Conservation (phyloP, 2,113 vertebrate genomes). For the Rhinichthys klamathensis region DNA sequence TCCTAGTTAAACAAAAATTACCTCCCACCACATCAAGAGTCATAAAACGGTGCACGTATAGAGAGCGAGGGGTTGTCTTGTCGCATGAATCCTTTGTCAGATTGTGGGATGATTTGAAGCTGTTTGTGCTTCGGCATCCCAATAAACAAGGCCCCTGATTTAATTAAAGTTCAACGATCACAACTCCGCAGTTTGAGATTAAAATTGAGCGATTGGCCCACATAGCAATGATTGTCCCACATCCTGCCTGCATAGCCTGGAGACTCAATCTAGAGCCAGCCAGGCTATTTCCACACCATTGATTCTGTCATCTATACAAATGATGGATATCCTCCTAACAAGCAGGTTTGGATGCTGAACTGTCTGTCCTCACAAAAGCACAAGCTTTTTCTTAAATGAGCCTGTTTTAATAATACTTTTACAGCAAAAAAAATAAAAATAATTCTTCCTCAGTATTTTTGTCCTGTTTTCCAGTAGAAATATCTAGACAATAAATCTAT, state of each 20-base stretch:
- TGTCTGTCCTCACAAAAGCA: slow-evolving; percentile 45
- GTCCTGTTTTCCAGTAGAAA: too few relatives aligned
- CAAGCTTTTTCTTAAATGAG: slow-evolving; percentile 33
- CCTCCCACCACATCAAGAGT: slow-evolving; percentile 59
- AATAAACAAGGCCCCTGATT: slow-evolving; percentile 72
- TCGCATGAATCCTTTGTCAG: slow-evolving; percentile 50
- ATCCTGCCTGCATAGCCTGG: slow-evolving; percentile 76
- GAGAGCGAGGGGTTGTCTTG: slow-evolving; percentile 36
- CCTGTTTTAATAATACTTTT: slow-evolving; percentile 1
- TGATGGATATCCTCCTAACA: slow-evolving; percentile 78
- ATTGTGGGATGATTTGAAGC: slow-evolving; percentile 53
- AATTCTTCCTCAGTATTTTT: too few relatives aligned
- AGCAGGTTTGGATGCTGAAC: slow-evolving; percentile 68
- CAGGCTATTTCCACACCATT: slow-evolving; percentile 83
- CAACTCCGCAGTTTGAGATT: slow-evolving; percentile 75
- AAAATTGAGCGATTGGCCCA: slow-evolving; percentile 82
- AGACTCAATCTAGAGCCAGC: slow-evolving; percentile 78
- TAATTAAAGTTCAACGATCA: slow-evolving; percentile 83
- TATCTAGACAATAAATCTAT: too few relatives aligned
- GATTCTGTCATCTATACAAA: slow-evolving; percentile 82
- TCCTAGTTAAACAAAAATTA: slow-evolving; percentile 61
- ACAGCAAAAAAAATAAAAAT: too few relatives aligned
- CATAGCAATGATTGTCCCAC: slow-evolving; percentile 76
- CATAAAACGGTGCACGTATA: slow-evolving; percentile 37
- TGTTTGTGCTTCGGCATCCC: slow-evolving; percentile 59